Evolutionary conservation across 2,888 invertebrate species (phyloP), one percentile per base, ranked within the genome.

Genomic region (Hedya salicella): DNA sequence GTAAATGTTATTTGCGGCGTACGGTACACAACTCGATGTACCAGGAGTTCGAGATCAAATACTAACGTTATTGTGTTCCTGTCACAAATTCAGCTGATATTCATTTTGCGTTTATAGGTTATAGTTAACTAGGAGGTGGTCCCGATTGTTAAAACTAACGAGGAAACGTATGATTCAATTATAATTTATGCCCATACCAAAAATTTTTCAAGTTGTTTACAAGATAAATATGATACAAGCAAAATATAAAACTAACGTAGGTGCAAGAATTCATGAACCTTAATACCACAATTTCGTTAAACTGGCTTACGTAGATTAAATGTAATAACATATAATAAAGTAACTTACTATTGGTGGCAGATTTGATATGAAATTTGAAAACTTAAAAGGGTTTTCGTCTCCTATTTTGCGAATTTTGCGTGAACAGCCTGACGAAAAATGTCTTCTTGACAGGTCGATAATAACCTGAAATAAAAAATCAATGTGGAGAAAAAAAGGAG

Each of bases 381-480:
- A 93, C 88, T 87, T 92, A 78, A 93, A 93, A 69, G 91, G 88
- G 78, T 91, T 92, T 81, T 87, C 88, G 91, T 92, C 92, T 89
- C 92, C 92, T 92, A 93, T 93, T 91, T 92, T 92, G 92, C 88
- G 86, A 88, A 84, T 81, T 86, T 91, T 88, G 82, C 78, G 78
- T 78, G 79, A 76, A 87, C 89, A 82, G 84, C 82, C 85, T 82
- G 82, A 80, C 81, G 85, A 86, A 88, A 91, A 90, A 91, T 90
- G 91, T 91, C 91, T 83, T 84, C 90, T 87, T 92, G 91, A 91
- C 91, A 91, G 91, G 86, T 91, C 89, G 90, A 88, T 89, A 90
- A 84, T 91, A 91, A 91, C 91, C 91, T 92, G 91, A 84, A 92
- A 91, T 87, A 82, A 86, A 88, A 90, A 90, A 89, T 88, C 88